Evolutionary conservation across 2,797 vertebrate genomes (phyloP).

Genomic region (Babyrousa celebensis): DNA sequence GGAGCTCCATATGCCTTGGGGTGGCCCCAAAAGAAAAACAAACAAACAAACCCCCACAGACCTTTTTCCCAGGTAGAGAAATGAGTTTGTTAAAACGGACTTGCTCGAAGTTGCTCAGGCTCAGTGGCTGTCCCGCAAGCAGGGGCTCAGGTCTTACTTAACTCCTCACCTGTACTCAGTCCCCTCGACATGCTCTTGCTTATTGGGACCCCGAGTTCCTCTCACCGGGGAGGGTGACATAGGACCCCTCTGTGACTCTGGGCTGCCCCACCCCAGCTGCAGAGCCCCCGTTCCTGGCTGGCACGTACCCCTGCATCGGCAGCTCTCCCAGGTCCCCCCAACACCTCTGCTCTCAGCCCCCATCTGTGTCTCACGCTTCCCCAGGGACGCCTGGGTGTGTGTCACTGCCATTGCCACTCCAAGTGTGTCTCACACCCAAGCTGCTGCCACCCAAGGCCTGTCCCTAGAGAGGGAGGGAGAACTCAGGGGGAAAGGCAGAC

Average conservation of each 20-base stretch:
- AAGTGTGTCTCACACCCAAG: slow-evolving; percentile 67
- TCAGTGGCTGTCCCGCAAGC: background rate
- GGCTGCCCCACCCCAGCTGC: background rate
- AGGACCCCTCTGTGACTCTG: background rate
- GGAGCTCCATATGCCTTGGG: no score
- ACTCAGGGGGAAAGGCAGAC: background rate
- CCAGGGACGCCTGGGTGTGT: slow-evolving; percentile 2
- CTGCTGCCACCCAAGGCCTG: slow-evolving; percentile 66
- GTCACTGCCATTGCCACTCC: slow-evolving; percentile 17
- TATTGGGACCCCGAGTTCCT: background rate
- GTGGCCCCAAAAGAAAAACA: no score
- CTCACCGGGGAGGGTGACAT: background rate
- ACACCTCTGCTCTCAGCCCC: slow-evolving; percentile 53
- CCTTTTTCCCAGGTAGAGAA: background rate
- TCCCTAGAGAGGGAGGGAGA: slow-evolving; percentile 45
- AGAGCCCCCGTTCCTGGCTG: background rate
- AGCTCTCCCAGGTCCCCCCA: background rate
- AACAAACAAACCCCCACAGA: no score
- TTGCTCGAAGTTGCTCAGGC: background rate
- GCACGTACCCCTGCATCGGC: background rate
- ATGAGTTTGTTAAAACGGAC: background rate
- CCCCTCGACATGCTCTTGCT: background rate
- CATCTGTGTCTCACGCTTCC: slow-evolving; percentile 35
- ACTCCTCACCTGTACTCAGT: background rate
- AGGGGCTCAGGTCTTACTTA: background rate